Evolutionary conservation across 2,113 vertebrate species (phyloP).

Genomic region (Pantherophis guttatus): DNA sequence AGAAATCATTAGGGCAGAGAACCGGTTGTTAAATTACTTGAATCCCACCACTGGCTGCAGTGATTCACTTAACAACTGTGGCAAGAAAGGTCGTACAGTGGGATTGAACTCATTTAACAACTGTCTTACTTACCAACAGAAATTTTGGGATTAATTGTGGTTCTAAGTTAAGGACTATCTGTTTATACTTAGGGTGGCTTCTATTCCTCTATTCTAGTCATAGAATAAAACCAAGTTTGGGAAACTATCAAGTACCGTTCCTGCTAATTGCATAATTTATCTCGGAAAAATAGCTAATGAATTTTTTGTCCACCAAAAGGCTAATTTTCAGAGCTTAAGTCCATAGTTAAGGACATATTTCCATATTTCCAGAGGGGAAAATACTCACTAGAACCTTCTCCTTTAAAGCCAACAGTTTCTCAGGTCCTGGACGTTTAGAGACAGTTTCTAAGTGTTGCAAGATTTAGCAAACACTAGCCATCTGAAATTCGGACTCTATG

Average conservation of each 20-base stretch:
- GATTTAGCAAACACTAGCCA: background rate
- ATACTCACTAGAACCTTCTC: background rate
- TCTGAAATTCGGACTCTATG: background rate
- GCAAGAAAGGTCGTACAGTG: background rate
- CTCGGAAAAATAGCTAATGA: background rate
- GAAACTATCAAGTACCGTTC: background rate
- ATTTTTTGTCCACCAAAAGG: background rate
- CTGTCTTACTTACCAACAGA: background rate
- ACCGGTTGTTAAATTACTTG: too few relatives aligned
- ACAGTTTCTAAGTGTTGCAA: background rate
- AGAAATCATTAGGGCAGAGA: too few relatives aligned
- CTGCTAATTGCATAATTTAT: background rate
- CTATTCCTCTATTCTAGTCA: background rate
- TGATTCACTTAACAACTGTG: background rate
- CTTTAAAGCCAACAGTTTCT: background rate
- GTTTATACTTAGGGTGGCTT: background rate
- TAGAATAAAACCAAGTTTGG: background rate
- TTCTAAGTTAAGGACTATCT: background rate
- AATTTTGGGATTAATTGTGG: background rate
- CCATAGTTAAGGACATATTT: background rate
- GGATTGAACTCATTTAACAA: background rate
- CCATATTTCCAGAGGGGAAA: background rate
- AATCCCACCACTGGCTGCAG: too few relatives aligned
- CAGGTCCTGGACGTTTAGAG: background rate
- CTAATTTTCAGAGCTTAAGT: background rate